Evolutionary conservation across 92 coral and sea anemone species (phyloP), one percentile per base, ranked within the genome.

Genomic region (Parazoanthus darwini): DNA sequence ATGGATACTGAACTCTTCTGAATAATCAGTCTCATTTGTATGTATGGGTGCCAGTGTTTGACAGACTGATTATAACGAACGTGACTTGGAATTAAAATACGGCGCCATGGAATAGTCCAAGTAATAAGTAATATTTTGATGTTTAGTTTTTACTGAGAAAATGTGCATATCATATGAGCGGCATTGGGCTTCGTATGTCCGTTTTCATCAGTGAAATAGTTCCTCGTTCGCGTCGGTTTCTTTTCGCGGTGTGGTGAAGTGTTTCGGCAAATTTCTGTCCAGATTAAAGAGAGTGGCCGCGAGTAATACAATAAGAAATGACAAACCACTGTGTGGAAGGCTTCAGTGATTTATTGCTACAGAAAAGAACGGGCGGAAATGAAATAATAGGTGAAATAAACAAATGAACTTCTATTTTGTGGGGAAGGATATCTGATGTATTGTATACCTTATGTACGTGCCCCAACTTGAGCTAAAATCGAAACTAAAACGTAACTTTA

Each of bases 341-440:
- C 44, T 59, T 20, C 39, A 39, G 42, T 38, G 65, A 82, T 26
- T 66, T 66, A 82, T 82, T 82, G 77, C 39, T 65, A 65, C n/a
- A 43, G 38, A 65, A 51, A 33, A 56, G 86, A 71, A 84, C 33
- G 39, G 78, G 87, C 78, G 39, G 42, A 82, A 67, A 63, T 77
- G 20, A 39, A 65, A 81, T 35, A 35, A 15, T 33, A 35, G 20
- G 5, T 66, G 22, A 70, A 70, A 29, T n/a, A 83, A 68, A 66
- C 38, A 8, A 83, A 70, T 15, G 1, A 26, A 3, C 39, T 72
- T 71, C 74, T 63, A 33, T 68, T 82, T 81, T 39, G n/a, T 63
- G 66, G 73, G 35, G 15, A 82, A 66, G 14, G 39, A 23, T 3
- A 39, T 43, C 20, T 26, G 77, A 44, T 67, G 6, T 22, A 20